Evolutionary conservation across 2,797 vertebrate species (phyloP).

Genomic region (Huso huso): DNA sequence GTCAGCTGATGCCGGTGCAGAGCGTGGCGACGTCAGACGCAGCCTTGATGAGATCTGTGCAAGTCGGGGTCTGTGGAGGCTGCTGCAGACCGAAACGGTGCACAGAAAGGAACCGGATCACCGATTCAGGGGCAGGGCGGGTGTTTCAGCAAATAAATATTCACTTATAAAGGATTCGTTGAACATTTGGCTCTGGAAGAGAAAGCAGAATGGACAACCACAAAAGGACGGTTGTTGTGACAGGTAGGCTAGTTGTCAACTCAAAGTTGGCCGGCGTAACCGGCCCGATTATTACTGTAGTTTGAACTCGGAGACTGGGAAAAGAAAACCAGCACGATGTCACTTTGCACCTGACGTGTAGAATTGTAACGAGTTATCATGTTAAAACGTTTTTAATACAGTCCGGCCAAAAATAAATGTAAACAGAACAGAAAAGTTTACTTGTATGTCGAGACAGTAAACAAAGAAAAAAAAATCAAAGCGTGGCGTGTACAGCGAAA

Average conservation of each 20-base stretch:
- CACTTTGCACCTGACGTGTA: no score
- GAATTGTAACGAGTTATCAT: no score
- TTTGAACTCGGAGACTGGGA: no score
- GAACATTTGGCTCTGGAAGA: background rate
- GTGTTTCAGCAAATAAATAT: background rate
- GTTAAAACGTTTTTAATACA: no score
- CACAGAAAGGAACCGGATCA: conserved; percentile 6
- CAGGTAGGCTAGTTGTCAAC: conserved; percentile 54
- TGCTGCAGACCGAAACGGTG: conserved; percentile 11
- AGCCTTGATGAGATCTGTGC: background rate
- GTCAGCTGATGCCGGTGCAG: conserved; percentile 17
- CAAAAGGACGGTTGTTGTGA: conserved; percentile 75
- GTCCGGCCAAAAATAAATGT: no score
- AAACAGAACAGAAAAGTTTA: no score
- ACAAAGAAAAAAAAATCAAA: no score
- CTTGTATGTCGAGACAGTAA: no score
- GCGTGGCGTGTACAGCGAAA: no score
- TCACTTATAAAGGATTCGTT: background rate
- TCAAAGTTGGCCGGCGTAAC: background rate
- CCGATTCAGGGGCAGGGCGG: background rate
- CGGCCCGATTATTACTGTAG: no score
- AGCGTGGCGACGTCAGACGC: conserved; percentile 18
- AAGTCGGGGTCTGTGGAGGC: background rate
- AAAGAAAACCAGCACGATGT: no score
- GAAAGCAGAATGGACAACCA: conserved; percentile 68